Base-by-base conservation (phyloP, 2,797 vertebrate genomes). In the Sebastes aleutianus region DNA sequence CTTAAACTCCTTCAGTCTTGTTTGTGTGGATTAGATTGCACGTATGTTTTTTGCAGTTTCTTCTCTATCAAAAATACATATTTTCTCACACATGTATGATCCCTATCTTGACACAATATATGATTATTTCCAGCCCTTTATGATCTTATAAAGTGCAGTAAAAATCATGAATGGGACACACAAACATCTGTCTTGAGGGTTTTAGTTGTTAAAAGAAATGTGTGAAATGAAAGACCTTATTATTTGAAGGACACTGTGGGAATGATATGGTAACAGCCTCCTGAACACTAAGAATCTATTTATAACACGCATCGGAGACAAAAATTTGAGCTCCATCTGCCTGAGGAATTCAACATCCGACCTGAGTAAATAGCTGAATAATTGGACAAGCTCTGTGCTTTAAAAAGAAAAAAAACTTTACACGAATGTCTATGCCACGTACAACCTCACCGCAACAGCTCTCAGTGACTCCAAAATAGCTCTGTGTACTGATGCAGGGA, bases 271-370 rank as follows among this genome's bases (percentile, higher is more conserved):
- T 43, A 31, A 70, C 62, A 71, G 32, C 32, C 27, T 74, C 66
- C 75, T 58, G 73, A 85, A 75, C 63, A 56, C 11, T 9, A 11
- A 81, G n/a, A 84, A 66, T 86, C 82, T 89, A 85, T 86, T 85
- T 82, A 83, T 87, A 89, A 83, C 67, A 58, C 65, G n/a, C 76
- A 62, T 11, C 26, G 57, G 27, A 54, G 66, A 80, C 39, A 61
- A 56, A 79, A 54, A 58, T 32, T 32, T 79, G 57, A 76, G 26
- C 58, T 76, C 22, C 65, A 53, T 77, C 72, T 79, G 71, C 53
- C 76, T 59, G 27, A 78, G 12, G 70, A 65, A 43, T 73, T 64
- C 36, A 69, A 43, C 69, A 84, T 66, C 29, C 18, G 8, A 76
- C 53, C 26, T 2, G 2, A 54, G 58, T 70, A 43, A 85, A 74